Evolutionary conservation across 2,113 vertebrate genomes (phyloP).

Genomic region (Gorilla gorilla): DNA sequence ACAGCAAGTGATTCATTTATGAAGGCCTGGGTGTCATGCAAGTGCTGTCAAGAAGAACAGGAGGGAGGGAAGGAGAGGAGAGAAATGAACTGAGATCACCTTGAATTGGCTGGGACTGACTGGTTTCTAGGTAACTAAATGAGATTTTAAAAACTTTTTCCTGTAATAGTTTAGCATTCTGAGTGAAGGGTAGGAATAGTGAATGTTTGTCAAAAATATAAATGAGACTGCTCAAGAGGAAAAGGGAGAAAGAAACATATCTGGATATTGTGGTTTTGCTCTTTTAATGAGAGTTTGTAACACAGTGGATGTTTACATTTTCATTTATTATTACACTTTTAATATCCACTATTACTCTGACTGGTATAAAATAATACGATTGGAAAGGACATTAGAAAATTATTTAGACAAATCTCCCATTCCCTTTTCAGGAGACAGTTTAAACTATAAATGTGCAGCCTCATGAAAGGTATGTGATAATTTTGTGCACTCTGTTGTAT

Average conservation of each 20-base stretch:
- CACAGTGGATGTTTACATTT: background rate
- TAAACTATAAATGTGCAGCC: background rate
- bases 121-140: background rate
- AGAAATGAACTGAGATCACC: background rate
- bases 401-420: slow-evolving; percentile 1
- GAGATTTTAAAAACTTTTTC: background rate
- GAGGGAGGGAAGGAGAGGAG: background rate
- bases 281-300: slow-evolving; percentile 9
- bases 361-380: background rate
- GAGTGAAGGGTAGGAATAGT: background rate
- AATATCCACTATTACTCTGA: background rate
- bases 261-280: background rate
- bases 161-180: slow-evolving; percentile 3
- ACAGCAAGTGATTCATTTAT: background rate
- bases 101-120: background rate
- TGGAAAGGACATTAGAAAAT: background rate
- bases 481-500: background rate
- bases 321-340: background rate
- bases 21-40: background rate
- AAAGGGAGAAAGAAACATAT: background rate
- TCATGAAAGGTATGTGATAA: background rate
- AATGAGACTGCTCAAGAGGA: background rate
- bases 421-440: background rate
- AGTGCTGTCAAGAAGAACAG: background rate
- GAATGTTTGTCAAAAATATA: background rate